Evolutionary conservation across 2,888 invertebrate species (phyloP), one percentile per base, ranked within the genome.

Genomic region (Helleia helle): DNA sequence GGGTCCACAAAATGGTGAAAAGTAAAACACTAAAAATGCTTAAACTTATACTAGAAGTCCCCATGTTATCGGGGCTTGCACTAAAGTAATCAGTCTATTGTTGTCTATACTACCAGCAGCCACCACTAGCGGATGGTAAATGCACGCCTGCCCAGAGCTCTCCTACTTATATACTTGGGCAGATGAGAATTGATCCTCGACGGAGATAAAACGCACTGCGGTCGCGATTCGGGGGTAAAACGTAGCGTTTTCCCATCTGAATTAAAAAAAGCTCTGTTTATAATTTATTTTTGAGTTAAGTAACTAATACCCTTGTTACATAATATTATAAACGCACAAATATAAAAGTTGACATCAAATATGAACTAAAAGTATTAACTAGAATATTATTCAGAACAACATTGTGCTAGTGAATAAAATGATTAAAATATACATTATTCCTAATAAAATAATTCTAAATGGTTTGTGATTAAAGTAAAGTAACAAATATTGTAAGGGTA

Each of bases 1-100:
- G 75, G 55, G 70, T 74, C 83, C 83, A 81, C 63, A 83, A 65
- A 69, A 81, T 73, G 61, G 77, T 67, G 62, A 83, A 55, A 53
- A 74, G 53, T 48, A 79, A 52, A 60, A 71, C 83, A 81, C 83
- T 69, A 57, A 73, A 49, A 44, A 53, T 56, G 57, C 54, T 57
- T 50, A 69, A 68, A 64, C 76, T 75, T 64, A 72, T 60, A 54
- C 59, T 72, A 75, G 58, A 58, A 52, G 59, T 63, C 80, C 80
- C 83, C 83, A 83, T 83, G 48, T 55, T 79, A 56, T 41, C 50
- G 80, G 83, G 76, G 60, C 53, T 65, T 62, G 61, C 49, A 65
- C 65, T 42, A 41, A 44, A 31, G 49, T 49, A 54, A 58, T 75
- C 80, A 83, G 80, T 81, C 76, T 74, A 38, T 61, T 34, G 9